Evolutionary conservation across 2,113 vertebrate genomes (phyloP), one percentile per base, ranked within the genome.

Genomic region (Saguinus midas): DNA sequence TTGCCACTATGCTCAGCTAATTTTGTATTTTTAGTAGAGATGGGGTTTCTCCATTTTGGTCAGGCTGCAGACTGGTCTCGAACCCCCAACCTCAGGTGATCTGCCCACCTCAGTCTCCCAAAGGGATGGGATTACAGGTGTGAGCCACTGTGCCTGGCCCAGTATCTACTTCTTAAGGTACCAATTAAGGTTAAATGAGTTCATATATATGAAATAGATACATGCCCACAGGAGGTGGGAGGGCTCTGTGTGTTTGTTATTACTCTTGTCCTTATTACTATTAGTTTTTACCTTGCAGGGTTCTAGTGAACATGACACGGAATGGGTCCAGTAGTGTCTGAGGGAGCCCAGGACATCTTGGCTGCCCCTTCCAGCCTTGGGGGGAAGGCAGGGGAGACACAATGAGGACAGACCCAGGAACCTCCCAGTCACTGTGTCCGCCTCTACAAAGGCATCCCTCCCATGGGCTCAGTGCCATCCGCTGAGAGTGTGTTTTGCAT

Each of bases 401-500:
- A 25, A 1, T 4, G 4, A 58, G 1, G 32, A 40, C 3, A 55
- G 35, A 45, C 50, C 68, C 1, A n/a, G 80, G 75, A n/a, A 12
- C 6, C 0, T 27, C 21, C 35, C 40, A 16, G 48, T 11, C 3
- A 13, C 50, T 23, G 4, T 55, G 5, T 5, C 29, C 29, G 37
- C 35, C 81, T 57, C 91, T 43, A 2, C 23, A 4, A 3, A 1
- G 0, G 11, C 0, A 0, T 20, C 32, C 87, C 58, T 57, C 29
- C 61, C 17, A 2, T 0, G 1, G 6, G 57, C 73, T 78, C 23
- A 0, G 29, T 25, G 3, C 23, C 6, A 10, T 37, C 70, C 9
- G 10, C 37, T 3, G 8, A 32, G 61, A 37, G 32, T 0, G 0
- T 37, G n/a, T 61, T 70, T 66, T n/a, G 1, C 0, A 0, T 6